Evolutionary conservation across 2,113 vertebrate genomes (phyloP), one percentile per base, ranked within the genome.

Genomic region (Datnioides undecimradiatus): DNA sequence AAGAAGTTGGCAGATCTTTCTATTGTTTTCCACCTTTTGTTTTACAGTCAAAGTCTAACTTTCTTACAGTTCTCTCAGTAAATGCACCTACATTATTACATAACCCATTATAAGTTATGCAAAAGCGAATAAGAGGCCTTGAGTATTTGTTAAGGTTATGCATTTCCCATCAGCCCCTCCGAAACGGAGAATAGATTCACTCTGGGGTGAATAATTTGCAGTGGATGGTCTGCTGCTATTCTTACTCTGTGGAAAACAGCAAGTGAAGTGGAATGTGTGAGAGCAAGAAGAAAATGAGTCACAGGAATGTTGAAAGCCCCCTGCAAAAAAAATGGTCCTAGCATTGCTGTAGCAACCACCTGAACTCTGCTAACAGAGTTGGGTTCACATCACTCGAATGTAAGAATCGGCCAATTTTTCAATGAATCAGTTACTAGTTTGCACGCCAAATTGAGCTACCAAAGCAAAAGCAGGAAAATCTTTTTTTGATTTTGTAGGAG

Each of bases 381-480:
- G 48, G 34, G 11, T 86, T 67, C 31, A 62, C 27, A 76, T 76
- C 51, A 33, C 34, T 67, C 21, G 10, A 31, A 65, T 62, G 23
- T 66, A 8, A 52, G 29, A 63, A 70, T 58, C 45, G 6, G 65
- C 54, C 67, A 63, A 14, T 60, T 64, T 75, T 40, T 76, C 13
- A 64, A 8, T 75, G 38, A 73, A 74, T 81, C 65, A 73, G n/a
- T 51, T 69, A 27, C n/a, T 83, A 70, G 45, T 83, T 68, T 79
- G 57, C 49, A 27, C 19, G 11, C 54, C 73, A 73, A 54, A 83
- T 80, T 69, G 41, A 86, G 60, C 85, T 67, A 83, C 64, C 67
- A 21, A 73, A 74, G 82, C 67, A 74, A 74, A 81, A 81, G 76
- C 73, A 80, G 21, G 65, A 70, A 52, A 65, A n/a, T n/a, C n/a